Evolutionary conservation across 1,140 invertebrate genomes (phyloP).

Genomic region (Sogatella furcifera): DNA sequence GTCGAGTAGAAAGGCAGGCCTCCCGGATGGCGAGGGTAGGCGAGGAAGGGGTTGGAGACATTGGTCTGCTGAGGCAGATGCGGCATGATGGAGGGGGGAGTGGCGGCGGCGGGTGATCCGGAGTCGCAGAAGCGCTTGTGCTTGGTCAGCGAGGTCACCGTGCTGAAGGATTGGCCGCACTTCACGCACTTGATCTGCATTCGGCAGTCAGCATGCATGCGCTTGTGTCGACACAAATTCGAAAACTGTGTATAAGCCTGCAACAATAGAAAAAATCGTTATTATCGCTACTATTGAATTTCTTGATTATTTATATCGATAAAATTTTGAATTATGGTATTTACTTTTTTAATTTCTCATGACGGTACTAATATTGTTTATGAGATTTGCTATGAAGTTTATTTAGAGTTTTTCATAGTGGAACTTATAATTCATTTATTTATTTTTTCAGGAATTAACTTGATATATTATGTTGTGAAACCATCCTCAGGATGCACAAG

Average conservation of each 20-base stretch:
- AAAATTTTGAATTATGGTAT: too few relatives aligned
- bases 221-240: conserved; percentile 96
- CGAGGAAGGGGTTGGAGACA: conserved; percentile 51
- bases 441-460: too few relatives aligned
- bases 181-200: conserved; percentile 83
- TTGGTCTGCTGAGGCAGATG: conserved; percentile 36
- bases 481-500: too few relatives aligned
- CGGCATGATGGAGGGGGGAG: conserved; percentile 12
- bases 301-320: too few relatives aligned
- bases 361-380: too few relatives aligned
- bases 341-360: too few relatives aligned
- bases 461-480: too few relatives aligned
- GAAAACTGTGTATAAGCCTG: conserved; percentile 99
- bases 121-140: conserved; percentile 78
- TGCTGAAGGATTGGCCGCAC: conserved; percentile 84
- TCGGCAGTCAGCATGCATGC: conserved; percentile 91
- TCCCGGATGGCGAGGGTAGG: conserved; percentile 43
- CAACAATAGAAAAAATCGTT: conserved; percentile 35
- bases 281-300: too few relatives aligned
- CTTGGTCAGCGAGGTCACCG: conserved; percentile 70
- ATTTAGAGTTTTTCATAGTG: too few relatives aligned
- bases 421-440: too few relatives aligned
- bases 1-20: conserved; percentile 48
- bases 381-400: too few relatives aligned
- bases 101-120: conserved; percentile 11